These are phyloP conservation scores for Conistra vaccinii DNA, from an alignment of 2,888 invertebrate genomes.

Conservation along the genomic window DNA sequence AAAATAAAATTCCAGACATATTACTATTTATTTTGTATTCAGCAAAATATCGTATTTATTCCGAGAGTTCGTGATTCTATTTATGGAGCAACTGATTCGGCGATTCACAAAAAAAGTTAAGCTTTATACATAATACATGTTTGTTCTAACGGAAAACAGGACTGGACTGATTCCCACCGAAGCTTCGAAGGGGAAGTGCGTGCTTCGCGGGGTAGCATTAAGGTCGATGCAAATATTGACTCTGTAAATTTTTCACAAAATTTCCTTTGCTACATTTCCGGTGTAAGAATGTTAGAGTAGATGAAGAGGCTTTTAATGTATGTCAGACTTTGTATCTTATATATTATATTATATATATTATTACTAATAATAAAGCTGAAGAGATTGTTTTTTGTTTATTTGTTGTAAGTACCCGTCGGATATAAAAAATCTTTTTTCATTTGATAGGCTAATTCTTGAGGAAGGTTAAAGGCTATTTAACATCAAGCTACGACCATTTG, in stretches of 20 bases:
- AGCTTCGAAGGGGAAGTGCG: background rate
- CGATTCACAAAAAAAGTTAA: constrained; percentile 22
- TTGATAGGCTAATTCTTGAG: no score
- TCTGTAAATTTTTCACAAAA: constrained; percentile 31
- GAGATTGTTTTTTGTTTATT: no score
- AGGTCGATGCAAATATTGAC: constrained; percentile 51
- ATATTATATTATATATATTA: no score
- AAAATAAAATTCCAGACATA: background rate
- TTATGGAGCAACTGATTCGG: constrained; percentile 1
- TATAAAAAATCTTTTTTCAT: no score
- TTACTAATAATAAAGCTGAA: background rate
- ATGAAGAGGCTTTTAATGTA: background rate
- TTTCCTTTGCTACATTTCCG: constrained; percentile 2
- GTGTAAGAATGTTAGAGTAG: background rate
- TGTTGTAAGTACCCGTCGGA: no score
- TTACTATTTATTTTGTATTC: background rate
- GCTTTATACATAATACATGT: constrained; percentile 23
- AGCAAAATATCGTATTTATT: constrained; percentile 16
- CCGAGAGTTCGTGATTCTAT: constrained; percentile 2
- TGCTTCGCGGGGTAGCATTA: constrained; percentile 28
- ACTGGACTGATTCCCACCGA: constrained; percentile 11
- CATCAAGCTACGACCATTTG: no score
- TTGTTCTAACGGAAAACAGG: constrained; percentile 16
- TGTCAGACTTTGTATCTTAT: background rate
- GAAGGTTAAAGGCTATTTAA: no score